Evolutionary conservation across 2,888 invertebrate genomes (phyloP), one percentile per base, ranked within the genome.

Genomic region (Eupithecia centaureata): DNA sequence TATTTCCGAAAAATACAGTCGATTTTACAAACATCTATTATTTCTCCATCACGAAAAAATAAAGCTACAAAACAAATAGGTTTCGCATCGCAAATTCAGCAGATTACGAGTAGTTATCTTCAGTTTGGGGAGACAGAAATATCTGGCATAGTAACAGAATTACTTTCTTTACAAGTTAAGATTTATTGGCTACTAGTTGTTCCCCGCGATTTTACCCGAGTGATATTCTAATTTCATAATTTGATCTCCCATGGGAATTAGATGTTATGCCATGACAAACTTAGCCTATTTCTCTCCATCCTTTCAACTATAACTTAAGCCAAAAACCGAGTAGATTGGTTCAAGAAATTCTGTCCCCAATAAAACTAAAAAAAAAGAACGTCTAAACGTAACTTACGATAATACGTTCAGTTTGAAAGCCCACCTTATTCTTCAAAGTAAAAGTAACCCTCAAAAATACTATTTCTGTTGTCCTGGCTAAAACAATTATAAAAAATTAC

Each of bases 161-260:
- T 90, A 91, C 90, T 90, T 90, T 88, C 87, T 87, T 87, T 81
- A 85, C 84, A 90, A 91, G 86, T 90, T 90, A 86, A 88, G 90
- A 91, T 92, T 92, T 92, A 92, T 92, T 88, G 88, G 83, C 82
- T 82, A n/a, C n/a, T n/a, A n/a, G n/a, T n/a, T n/a, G n/a, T n/a
- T n/a, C n/a, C n/a, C n/a, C n/a, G 77, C 83, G 88, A 88, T 91
- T 85, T 85, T 84, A 81, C 81, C 86, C 83, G 79, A 86, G 86
- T 87, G 86, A 87, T 83, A 63, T 80, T 82, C 70, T 79, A n/a
- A n/a, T n/a, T n/a, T n/a, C n/a, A n/a, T n/a, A n/a, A n/a, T n/a
- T n/a, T n/a, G n/a, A n/a, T n/a, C n/a, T n/a, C n/a, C n/a, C n/a
- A n/a, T n/a, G n/a, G n/a, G n/a, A n/a, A n/a, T n/a, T n/a, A n/a